Conservation (phyloP, 2,888 invertebrate genomes). For the Chromoteleia sp. region DNA sequence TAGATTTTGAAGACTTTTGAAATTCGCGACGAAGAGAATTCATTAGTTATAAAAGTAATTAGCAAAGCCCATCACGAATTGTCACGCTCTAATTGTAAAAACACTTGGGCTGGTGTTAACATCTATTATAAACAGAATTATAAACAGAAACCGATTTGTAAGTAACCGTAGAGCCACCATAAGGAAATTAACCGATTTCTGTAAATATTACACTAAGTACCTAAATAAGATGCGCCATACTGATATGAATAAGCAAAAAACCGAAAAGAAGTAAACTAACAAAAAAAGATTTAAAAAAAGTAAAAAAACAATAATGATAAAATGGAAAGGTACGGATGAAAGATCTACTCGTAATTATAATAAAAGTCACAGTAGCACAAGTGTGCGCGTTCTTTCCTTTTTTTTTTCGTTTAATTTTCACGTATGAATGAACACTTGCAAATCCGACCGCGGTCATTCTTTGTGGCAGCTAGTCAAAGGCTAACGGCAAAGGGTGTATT, state of each 20-base stretch:
- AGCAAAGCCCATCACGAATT: constrained; percentile 27
- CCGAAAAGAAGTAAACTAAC: constrained; percentile 30
- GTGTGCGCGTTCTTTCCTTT: constrained; percentile 16
- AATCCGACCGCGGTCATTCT: constrained; percentile 50
- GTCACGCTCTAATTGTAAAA: constrained; percentile 45
- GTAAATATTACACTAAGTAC: constrained; percentile 67
- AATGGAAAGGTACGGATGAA: constrained; percentile 32
- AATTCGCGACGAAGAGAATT: constrained; percentile 14
- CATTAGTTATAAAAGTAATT: constrained; percentile 36
- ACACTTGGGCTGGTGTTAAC: constrained; percentile 30
- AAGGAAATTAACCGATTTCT: constrained; percentile 46
- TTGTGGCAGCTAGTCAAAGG: constrained; percentile 76
- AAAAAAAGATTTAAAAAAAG: constrained; percentile 19
- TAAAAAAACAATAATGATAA: constrained; percentile 11
- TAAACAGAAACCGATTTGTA: constrained; percentile 46
- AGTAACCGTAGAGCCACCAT: constrained; percentile 34
- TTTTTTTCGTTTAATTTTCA: not conserved
- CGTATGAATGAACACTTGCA: constrained; percentile 33
- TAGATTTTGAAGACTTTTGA: constrained; percentile 46
- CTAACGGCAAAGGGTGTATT: constrained; percentile 57
- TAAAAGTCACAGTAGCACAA: constrained; percentile 37
- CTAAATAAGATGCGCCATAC: constrained; percentile 59
- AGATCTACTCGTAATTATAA: constrained; percentile 29
- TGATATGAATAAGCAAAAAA: constrained; percentile 21
- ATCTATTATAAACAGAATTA: constrained; percentile 30